Percentiles rank a stretch among this genome's conserved stretches.
phyloP scores from a whole-genome alignment of 1,140 invertebrate species.

The Cydia pomonella region DNA sequence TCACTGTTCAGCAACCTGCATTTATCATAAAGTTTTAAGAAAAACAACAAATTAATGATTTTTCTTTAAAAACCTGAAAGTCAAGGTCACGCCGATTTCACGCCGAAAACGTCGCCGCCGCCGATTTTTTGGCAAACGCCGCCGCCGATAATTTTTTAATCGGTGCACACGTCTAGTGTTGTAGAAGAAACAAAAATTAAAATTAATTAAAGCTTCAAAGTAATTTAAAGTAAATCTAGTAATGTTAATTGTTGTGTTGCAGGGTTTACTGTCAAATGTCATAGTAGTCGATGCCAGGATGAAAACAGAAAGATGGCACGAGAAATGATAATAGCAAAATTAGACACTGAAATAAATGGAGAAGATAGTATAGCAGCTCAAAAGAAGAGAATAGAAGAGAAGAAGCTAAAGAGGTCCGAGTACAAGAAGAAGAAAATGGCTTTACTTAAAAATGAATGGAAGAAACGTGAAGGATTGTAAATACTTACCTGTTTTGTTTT shows the following conservation, averaged over 20 bases:
- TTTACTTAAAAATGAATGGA: conserved; percentile 81
- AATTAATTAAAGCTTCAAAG: too few relatives aligned
- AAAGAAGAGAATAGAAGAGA: conserved; percentile 80
- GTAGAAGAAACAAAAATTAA: too few relatives aligned
- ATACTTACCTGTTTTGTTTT: background rate
- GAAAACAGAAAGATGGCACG: conserved; percentile 89
- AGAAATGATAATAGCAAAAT: conserved; percentile 84
- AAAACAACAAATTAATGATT: too few relatives aligned
- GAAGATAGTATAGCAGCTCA: conserved; percentile 79
- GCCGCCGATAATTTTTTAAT: too few relatives aligned
- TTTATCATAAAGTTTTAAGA: too few relatives aligned
- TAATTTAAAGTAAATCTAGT: too few relatives aligned
- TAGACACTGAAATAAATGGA: conserved; percentile 83
- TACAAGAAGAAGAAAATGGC: conserved; percentile 81
- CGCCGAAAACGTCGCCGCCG: too few relatives aligned
- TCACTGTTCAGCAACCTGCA: too few relatives aligned
- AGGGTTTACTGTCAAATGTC: conserved; percentile 90
- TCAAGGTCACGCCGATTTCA: too few relatives aligned
- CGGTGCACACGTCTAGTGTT: too few relatives aligned
- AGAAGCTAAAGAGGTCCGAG: conserved; percentile 71
- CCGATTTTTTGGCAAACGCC: too few relatives aligned
- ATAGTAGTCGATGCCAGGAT: conserved; percentile 87
- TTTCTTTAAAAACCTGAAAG: too few relatives aligned
- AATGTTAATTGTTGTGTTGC: conserved; percentile 35
- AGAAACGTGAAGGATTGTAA: conserved; percentile 73